Conservation (phyloP, 37 sponge, comb jelly and placozoan species). For the Chondrilla cf. caribensis region DNA sequence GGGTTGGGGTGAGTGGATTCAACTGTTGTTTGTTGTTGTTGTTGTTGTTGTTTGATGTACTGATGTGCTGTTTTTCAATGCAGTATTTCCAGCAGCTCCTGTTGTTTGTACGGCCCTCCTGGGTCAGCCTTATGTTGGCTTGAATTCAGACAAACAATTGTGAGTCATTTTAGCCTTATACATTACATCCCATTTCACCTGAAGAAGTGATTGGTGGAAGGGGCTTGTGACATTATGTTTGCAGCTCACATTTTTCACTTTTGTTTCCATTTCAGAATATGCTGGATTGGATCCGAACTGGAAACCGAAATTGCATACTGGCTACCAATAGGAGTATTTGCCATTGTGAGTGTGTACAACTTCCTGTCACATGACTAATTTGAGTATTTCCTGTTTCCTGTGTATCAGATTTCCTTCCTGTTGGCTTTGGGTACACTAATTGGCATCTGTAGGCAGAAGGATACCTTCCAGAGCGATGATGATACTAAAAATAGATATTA, state of each 20-base stretch:
- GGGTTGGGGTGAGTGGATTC: constrained; percentile 11
- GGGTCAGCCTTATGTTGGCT: not conserved
- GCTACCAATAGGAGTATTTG: constrained; percentile 9
- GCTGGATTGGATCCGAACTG: not conserved
- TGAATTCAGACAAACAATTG: not conserved
- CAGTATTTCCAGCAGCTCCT: constrained; percentile 12
- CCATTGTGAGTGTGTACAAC: not conserved
- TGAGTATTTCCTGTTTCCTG: not conserved
- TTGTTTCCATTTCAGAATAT: not conserved
- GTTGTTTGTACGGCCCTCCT: not conserved
- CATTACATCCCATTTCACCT: no score
- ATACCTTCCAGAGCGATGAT: not conserved
- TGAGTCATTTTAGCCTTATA: not conserved
- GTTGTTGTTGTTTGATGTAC: not conserved
- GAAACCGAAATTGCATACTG: not conserved
- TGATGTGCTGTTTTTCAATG: not conserved
- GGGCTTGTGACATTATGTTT: not conserved
- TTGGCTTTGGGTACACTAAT: not conserved
- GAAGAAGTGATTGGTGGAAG: no score
- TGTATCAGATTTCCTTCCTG: not conserved
- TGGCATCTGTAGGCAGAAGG: not conserved
- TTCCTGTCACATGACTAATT: no score
- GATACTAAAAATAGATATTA: not conserved
- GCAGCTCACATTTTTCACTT: not conserved
- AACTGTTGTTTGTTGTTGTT: not conserved